These are phyloP conservation scores for Muricea muricata DNA, from an alignment of 92 coral and sea anemone species.

Conservation along the genomic window DNA sequence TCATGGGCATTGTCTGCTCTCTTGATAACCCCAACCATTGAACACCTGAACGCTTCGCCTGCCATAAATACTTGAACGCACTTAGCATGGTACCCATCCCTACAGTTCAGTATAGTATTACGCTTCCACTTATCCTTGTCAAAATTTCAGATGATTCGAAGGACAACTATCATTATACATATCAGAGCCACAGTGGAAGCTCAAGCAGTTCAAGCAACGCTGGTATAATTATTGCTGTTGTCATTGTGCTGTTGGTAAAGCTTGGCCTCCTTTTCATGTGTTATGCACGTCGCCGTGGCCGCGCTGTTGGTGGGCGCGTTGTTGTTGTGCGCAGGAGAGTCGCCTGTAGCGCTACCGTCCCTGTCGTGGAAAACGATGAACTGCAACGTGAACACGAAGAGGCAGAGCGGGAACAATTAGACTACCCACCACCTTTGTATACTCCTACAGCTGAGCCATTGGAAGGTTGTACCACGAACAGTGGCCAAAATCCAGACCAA, in stretches of 20 bases:
- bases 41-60: too few relatives aligned
- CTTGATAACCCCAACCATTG: too few relatives aligned
- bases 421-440: background rate
- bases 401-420: background rate
- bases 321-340: background rate
- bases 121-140: background rate
- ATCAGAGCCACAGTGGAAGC: background rate
- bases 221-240: background rate
- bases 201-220: background rate
- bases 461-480: background rate
- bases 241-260: background rate
- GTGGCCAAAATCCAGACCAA: background rate
- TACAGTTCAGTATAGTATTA: too few relatives aligned
- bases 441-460: background rate
- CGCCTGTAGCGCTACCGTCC: background rate
- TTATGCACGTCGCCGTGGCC: background rate
- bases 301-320: background rate
- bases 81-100: too few relatives aligned
- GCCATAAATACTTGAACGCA: too few relatives aligned
- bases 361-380: constrained; percentile 5
- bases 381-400: background rate
- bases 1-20: too few relatives aligned
- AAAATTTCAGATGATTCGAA: background rate
- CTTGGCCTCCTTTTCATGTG: background rate
- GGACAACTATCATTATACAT: background rate